Evolutionary conservation across 1,140 invertebrate genomes (phyloP).

Genomic region (Megalopta genalis): DNA sequence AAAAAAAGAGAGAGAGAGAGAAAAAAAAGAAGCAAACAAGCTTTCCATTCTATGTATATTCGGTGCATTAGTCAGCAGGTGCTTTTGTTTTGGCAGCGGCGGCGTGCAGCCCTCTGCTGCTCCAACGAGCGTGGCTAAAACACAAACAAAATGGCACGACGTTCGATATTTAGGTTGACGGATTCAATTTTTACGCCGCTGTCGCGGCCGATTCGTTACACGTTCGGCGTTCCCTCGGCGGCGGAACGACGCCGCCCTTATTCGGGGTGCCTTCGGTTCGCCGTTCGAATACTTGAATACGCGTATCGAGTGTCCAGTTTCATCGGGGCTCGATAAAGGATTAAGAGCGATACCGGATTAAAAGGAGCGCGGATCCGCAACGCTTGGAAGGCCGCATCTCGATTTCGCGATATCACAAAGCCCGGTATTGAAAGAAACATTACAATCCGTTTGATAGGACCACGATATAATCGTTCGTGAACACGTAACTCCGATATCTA

Average conservation of each 20-base stretch:
- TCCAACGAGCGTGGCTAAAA: not conserved
- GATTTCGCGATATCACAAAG: too few relatives aligned
- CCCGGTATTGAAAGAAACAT: too few relatives aligned
- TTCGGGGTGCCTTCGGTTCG: not conserved
- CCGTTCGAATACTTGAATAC: not conserved
- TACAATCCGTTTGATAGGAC: too few relatives aligned
- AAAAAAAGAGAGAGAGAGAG: too few relatives aligned
- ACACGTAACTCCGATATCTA: too few relatives aligned
- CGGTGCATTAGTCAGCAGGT: constrained; percentile 1
- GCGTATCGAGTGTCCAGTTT: not conserved
- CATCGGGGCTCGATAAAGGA: not conserved
- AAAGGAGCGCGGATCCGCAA: too few relatives aligned
- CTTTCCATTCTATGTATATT: not conserved
- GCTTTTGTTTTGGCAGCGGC: constrained; percentile 5
- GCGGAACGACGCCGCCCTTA: not conserved
- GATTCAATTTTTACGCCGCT: constrained; percentile 16
- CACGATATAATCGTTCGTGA: too few relatives aligned
- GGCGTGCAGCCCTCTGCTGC: not conserved
- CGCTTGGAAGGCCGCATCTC: not conserved
- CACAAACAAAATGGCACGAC: not conserved
- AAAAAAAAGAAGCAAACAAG: not conserved
- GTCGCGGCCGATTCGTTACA: not conserved
- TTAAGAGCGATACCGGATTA: too few relatives aligned
- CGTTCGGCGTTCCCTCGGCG: not conserved
- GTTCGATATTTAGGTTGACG: constrained; percentile 24